Percentiles rank a stretch among this genome's conserved stretches.
These are phyloP conservation scores for Isaurus tuberculatus DNA, from an alignment of 92 coral and sea anemone species.

Conservation along the genomic window DNA sequence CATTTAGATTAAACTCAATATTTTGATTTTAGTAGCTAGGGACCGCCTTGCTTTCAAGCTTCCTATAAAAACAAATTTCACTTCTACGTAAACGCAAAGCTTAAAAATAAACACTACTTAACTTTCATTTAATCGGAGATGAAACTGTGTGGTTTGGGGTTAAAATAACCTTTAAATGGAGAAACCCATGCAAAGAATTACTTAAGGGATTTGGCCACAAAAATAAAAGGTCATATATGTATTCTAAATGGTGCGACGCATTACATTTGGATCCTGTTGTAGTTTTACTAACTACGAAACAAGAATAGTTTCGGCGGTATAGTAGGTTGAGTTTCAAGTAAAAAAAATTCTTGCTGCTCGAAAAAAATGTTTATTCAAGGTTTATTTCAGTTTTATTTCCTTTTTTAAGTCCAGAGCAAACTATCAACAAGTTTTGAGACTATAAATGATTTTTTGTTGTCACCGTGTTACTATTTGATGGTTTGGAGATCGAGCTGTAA, in stretches of 20 bases:
- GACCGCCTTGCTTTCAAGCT: not conserved
- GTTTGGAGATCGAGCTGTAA: not conserved
- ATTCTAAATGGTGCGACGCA: not conserved
- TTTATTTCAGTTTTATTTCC: slow-evolving; percentile 19
- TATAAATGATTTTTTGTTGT: not conserved
- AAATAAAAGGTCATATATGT: not conserved
- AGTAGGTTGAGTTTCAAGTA: not conserved
- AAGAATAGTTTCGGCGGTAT: not conserved
- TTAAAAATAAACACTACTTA: slow-evolving; percentile 20
- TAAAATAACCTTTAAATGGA: slow-evolving; percentile 23
- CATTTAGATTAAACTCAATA: not conserved
- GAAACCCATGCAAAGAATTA: slow-evolving; percentile 44
- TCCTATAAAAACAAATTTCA: slow-evolving; percentile 40
- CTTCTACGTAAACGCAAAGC: slow-evolving; percentile 1
- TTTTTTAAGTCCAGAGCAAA: slow-evolving; percentile 31
- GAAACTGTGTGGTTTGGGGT: slow-evolving; percentile 46
- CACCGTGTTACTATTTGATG: not conserved
- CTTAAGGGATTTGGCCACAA: slow-evolving; percentile 11
- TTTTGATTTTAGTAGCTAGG: not conserved
- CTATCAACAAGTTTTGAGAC: slow-evolving; percentile 12
- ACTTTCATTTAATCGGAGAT: slow-evolving; percentile 25
- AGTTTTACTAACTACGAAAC: not conserved
- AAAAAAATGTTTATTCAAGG: slow-evolving; percentile 27
- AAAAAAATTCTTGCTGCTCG: not conserved
- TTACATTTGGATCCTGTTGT: not conserved